Conservation (phyloP, 2,797 vertebrate species). For the Enteromius viviparus region DNA sequence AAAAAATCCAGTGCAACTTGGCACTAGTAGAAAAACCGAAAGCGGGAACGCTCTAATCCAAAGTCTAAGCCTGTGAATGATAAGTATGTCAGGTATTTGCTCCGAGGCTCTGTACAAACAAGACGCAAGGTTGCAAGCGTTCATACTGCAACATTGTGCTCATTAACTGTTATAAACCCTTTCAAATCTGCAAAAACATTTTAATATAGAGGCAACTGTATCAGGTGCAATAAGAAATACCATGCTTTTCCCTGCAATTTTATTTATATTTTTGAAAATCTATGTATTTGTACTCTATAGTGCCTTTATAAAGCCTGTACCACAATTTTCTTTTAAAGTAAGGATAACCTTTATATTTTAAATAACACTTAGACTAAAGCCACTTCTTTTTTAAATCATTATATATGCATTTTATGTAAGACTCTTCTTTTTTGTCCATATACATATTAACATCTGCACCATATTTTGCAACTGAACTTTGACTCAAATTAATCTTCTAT, state of each 20-base stretch:
- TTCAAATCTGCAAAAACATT: neutral
- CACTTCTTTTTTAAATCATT: neutral
- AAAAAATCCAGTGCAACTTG: neutral
- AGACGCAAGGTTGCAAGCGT: neutral
- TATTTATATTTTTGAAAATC: neutral
- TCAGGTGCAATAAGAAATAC: neutral
- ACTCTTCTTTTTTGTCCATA: neutral
- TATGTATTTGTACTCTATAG: no score
- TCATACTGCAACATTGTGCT: neutral
- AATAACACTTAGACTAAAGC: neutral
- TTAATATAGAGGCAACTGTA: neutral
- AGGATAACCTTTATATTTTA: neutral
- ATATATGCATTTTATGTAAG: neutral
- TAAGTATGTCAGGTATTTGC: neutral
- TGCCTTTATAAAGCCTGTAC: no score
- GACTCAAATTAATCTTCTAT: neutral
- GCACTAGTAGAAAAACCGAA: neutral
- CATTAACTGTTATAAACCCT: neutral
- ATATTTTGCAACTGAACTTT: neutral
- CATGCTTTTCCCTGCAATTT: neutral
- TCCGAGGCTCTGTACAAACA: slow-evolving; percentile 18
- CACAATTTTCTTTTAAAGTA: neutral
- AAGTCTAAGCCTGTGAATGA: neutral
- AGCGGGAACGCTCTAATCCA: neutral
- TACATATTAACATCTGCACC: neutral